Percentiles rank a stretch among this genome's conserved stretches.
Evolutionary conservation across 2,888 invertebrate genomes (phyloP).

Genomic region (Brachyptera risi): DNA sequence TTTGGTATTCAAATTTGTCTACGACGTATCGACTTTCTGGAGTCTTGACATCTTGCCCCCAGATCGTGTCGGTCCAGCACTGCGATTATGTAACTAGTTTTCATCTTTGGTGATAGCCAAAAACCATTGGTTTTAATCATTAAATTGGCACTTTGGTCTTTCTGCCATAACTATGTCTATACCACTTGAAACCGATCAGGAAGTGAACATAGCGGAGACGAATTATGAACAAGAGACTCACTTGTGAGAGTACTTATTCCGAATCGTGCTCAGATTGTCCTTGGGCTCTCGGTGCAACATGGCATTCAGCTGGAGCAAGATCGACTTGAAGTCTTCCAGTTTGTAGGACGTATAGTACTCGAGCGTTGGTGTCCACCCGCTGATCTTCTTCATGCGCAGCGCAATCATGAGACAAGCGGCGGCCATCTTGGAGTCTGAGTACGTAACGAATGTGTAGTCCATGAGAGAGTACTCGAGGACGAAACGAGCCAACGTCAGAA

Average conservation of each 20-base stretch:
- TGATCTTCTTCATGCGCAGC: constrained; percentile 74
- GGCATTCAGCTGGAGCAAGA: constrained; percentile 69
- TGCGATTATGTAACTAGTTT: too few relatives aligned
- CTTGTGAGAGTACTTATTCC: constrained; percentile 91
- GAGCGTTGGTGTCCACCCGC: constrained; percentile 69
- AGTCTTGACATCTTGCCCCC: too few relatives aligned
- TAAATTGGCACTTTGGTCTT: too few relatives aligned
- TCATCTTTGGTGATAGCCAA: too few relatives aligned
- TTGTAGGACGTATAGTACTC: constrained; percentile 78
- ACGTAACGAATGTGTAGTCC: constrained; percentile 77
- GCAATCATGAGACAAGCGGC: constrained; percentile 85
- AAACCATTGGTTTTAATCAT: too few relatives aligned
- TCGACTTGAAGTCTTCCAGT: constrained; percentile 65
- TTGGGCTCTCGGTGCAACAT: constrained; percentile 73
- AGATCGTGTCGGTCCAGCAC: too few relatives aligned
- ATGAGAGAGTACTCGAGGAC: constrained; percentile 90
- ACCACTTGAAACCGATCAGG: too few relatives aligned
- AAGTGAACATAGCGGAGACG: too few relatives aligned
- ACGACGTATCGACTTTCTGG: too few relatives aligned
- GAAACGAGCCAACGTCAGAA: constrained; percentile 88
- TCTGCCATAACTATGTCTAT: too few relatives aligned
- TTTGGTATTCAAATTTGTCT: too few relatives aligned
- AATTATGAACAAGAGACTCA: constrained; percentile 46
- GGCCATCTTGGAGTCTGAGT: constrained; percentile 86
- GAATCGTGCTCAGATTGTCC: constrained; percentile 76